Evolutionary conservation across 92 coral and sea anemone species (phyloP).

Genomic region (Umimayanthus chanpuru): DNA sequence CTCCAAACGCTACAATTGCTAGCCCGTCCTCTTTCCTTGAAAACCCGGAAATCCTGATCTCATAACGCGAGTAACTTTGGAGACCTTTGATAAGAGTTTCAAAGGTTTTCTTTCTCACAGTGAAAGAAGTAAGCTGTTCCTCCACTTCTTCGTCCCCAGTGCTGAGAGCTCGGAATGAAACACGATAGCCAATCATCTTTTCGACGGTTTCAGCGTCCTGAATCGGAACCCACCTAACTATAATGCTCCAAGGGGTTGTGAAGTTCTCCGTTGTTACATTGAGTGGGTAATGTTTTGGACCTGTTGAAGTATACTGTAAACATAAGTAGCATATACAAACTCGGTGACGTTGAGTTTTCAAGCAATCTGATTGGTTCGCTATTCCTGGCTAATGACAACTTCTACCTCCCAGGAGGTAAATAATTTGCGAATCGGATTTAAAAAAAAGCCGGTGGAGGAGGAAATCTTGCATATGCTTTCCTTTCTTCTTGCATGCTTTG

Average conservation of each 20-base stretch:
- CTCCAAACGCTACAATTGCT: conserved; percentile 55
- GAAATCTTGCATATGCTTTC: no score
- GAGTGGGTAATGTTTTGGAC: conserved; percentile 56
- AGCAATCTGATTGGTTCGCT: no score
- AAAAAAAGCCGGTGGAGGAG: no score
- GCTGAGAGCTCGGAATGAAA: conserved; percentile 58
- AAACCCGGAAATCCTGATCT: conserved; percentile 64
- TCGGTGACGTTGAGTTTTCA: no score
- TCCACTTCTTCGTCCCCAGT: conserved; percentile 66
- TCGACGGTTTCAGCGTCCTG: conserved; percentile 43
- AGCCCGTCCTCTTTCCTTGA: conserved; percentile 68
- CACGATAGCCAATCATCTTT: conserved; percentile 66
- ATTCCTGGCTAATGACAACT: no score
- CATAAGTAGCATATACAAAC: no score
- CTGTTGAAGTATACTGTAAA: conserved; percentile 43
- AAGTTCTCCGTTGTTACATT: conserved; percentile 66
- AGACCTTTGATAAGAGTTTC: conserved; percentile 42
- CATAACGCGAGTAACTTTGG: conserved; percentile 54
- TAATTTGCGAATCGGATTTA: no score
- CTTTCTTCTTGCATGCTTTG: no score
- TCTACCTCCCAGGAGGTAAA: no score
- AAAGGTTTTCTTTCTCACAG: conserved; percentile 58
- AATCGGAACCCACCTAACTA: conserved; percentile 69
- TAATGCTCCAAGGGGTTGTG: conserved; percentile 62
- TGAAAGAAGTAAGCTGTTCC: conserved; percentile 34